Percentiles rank a stretch among this genome's conserved stretches.
Evolutionary conservation across 1,140 invertebrate species (phyloP).

Genomic region (Drosophila arizonae): DNA sequence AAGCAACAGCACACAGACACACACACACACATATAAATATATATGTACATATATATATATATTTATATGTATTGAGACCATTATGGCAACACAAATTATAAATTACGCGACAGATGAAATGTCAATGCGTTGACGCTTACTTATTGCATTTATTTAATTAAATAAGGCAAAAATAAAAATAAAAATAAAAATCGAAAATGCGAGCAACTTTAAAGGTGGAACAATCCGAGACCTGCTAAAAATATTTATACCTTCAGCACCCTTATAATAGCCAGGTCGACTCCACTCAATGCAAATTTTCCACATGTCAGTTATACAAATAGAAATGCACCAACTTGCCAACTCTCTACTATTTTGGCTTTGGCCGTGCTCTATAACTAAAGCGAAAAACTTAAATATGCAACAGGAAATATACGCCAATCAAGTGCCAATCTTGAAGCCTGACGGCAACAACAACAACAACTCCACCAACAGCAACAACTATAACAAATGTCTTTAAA

Average conservation of each 20-base stretch:
- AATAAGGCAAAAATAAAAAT: slow-evolving; percentile 30
- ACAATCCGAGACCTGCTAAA: background rate
- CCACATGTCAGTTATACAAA: slow-evolving; percentile 63
- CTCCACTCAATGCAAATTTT: slow-evolving; percentile 40
- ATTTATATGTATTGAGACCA: slow-evolving; percentile 28
- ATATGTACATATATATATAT: background rate
- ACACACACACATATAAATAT: slow-evolving; percentile 12
- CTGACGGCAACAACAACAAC: slow-evolving; percentile 56
- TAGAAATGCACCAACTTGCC: slow-evolving; percentile 68
- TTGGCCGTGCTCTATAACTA: slow-evolving; percentile 20
- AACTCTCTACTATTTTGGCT: slow-evolving; percentile 47
- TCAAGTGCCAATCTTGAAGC: slow-evolving; percentile 75
- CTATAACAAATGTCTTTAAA: slow-evolving; percentile 74
- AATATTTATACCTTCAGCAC: background rate
- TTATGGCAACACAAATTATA: slow-evolving; percentile 80
- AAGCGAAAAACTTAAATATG: slow-evolving; percentile 75
- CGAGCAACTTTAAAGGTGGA: background rate
- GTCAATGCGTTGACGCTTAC: slow-evolving; percentile 69
- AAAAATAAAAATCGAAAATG: slow-evolving; percentile 5
- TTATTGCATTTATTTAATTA: slow-evolving; percentile 81
- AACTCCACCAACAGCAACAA: slow-evolving; percentile 14
- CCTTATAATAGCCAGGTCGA: background rate
- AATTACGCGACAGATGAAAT: slow-evolving; percentile 80
- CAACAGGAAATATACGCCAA: slow-evolving; percentile 82
- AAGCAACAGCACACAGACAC: slow-evolving; percentile 50